Evolutionary conservation across 2,113 vertebrate species (phyloP).

Genomic region (Acinonyx jubatus): DNA sequence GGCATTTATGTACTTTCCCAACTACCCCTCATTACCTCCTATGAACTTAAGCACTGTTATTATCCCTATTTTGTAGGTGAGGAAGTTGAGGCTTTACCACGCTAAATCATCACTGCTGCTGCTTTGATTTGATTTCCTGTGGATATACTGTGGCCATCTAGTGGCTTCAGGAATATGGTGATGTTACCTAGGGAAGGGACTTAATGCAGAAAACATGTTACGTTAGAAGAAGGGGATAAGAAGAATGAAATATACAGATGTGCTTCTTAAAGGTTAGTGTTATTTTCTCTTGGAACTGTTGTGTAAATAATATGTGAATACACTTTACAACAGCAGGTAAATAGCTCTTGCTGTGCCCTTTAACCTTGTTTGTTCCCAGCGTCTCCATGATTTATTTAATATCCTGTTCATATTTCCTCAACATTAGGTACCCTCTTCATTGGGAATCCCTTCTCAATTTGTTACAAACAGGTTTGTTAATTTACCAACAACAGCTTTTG

Average conservation of each 20-base stretch:
- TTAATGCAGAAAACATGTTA: neutral
- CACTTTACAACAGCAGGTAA: neutral
- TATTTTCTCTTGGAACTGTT: neutral
- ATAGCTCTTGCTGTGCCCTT: neutral
- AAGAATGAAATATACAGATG: neutral
- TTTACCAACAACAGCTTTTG: neutral
- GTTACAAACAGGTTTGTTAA: neutral
- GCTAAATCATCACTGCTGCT: neutral
- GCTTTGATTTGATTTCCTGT: neutral
- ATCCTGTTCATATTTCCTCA: neutral
- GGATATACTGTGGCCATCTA: neutral
- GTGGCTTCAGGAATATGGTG: neutral
- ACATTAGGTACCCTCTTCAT: neutral
- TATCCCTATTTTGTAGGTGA: neutral
- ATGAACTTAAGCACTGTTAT: neutral
- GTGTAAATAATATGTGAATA: neutral
- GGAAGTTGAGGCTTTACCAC: neutral
- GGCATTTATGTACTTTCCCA: neutral
- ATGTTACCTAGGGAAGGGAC: neutral
- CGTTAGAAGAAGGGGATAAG: neutral
- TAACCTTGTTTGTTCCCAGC: neutral
- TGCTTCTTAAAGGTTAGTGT: slow-evolving; percentile 17
- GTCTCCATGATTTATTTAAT: neutral
- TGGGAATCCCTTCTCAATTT: neutral
- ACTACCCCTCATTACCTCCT: neutral